Percentiles rank a stretch among this genome's conserved stretches.
phyloP scores from a whole-genome alignment of 2,888 invertebrate genomes.

The Eumerus sabulonum region DNA sequence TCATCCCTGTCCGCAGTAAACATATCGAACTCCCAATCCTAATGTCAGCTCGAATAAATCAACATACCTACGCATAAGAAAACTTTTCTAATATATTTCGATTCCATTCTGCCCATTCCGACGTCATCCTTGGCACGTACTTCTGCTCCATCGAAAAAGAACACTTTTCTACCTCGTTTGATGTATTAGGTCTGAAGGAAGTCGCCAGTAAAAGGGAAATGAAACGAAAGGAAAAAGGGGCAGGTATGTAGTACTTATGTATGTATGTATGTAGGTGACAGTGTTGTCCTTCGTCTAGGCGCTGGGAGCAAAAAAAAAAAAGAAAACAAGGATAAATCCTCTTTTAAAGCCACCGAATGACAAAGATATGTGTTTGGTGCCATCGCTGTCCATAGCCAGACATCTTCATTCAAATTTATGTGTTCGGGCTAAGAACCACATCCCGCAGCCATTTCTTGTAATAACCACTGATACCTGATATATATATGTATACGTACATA shows the following conservation, averaged over 20 bases:
- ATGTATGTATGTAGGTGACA: too few relatives aligned
- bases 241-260: too few relatives aligned
- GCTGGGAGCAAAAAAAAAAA: not conserved
- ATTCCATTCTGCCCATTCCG: not conserved
- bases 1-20: not conserved
- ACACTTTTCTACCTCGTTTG: slow-evolving; percentile 58
- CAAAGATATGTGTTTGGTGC: slow-evolving; percentile 34
- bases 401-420: slow-evolving; percentile 63
- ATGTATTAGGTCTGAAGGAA: slow-evolving; percentile 34
- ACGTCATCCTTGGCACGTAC: slow-evolving; percentile 26
- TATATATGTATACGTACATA: too few relatives aligned
- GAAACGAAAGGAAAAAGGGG: slow-evolving; percentile 18
- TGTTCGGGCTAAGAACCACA: slow-evolving; percentile 23
- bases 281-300: too few relatives aligned
- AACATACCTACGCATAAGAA: slow-evolving; percentile 53
- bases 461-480: slow-evolving; percentile 50
- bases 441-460: slow-evolving; percentile 39
- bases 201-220: slow-evolving; percentile 41
- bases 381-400: slow-evolving; percentile 13
- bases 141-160: slow-evolving; percentile 12
- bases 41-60: slow-evolving; percentile 65
- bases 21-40: slow-evolving; percentile 24
- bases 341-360: slow-evolving; percentile 32
- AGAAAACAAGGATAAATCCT: slow-evolving; percentile 15
- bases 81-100: slow-evolving; percentile 61